These are phyloP conservation scores for Subanguina moxae DNA, from an alignment of 1,140 invertebrate species.

Conservation along the genomic window DNA sequence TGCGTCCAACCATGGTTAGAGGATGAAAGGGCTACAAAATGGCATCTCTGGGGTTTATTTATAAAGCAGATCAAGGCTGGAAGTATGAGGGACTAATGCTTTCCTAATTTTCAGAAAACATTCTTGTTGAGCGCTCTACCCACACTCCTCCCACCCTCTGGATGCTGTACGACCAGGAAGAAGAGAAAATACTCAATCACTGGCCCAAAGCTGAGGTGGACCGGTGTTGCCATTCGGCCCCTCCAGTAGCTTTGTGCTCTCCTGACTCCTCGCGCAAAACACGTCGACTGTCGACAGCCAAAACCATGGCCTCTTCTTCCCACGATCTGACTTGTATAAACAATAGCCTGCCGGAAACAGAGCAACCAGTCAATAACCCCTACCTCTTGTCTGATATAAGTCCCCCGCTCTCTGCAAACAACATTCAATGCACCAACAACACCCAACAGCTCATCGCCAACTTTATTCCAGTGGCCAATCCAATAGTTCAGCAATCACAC, in stretches of 20 bases:
- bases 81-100: too few relatives aligned
- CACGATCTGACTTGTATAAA: too few relatives aligned
- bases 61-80: too few relatives aligned
- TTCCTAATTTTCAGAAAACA: slow-evolving; percentile 39
- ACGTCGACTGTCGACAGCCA: not conserved
- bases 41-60: too few relatives aligned
- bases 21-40: too few relatives aligned
- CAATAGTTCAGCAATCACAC: not conserved
- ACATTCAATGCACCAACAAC: not conserved
- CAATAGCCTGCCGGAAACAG: not conserved
- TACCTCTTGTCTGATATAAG: slow-evolving; percentile 6
- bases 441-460: slow-evolving; percentile 5
- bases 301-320: not conserved
- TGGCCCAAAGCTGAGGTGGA: slow-evolving; percentile 48
- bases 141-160: slow-evolving; percentile 58
- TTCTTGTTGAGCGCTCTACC: slow-evolving; percentile 51
- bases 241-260: slow-evolving; percentile 44
- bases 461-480: slow-evolving; percentile 11
- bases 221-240: slow-evolving; percentile 50
- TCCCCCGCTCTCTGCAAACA: not conserved
- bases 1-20: too few relatives aligned
- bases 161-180: slow-evolving; percentile 33
- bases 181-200: slow-evolving; percentile 6
- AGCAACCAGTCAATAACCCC: not conserved
- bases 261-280: slow-evolving; percentile 18